Evolutionary conservation across 2,113 vertebrate genomes (phyloP), one percentile per base, ranked within the genome.

Genomic region (Balaenoptera acutorostrata): DNA sequence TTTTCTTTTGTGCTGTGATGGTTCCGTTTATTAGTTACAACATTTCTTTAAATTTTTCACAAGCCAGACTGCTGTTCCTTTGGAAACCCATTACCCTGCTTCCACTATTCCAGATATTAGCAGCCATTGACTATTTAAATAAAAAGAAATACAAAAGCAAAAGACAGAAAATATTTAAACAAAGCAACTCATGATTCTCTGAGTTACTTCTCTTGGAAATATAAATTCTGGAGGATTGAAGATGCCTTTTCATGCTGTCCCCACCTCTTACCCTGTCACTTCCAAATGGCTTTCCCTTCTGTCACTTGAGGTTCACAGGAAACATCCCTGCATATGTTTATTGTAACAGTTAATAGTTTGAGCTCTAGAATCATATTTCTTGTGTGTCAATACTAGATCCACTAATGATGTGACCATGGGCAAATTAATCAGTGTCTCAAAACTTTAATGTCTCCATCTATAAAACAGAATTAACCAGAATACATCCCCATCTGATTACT

Each of bases 1-100:
- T 66, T 74, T 93, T 63, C 5, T 36, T 94, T 59, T 75, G 25
- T 89, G 46, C 46, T 64, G 33, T 29, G 29, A 72, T 89, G 5
- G n/a, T 63, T 96, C 8, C 66, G 89, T 71, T 93, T 92, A 85
- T 93, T 93, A 87, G 7, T 95, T 82, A 57, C 29, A 83, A 74
- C 0, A 39, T 74, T 86, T 93, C 88, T 61, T 68, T 57, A 69
- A 69, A 52, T 74, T 91, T 95, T 92, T 93, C n/a, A 82, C 46
- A 57, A 31, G 36, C 36, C 77, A 82, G 77, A 89, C 11, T 61
- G 8, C 61, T 27, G 2, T 93, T 89, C n/a, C 18, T 92, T 94
- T 87, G 27, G 63, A 92, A 92, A 93, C 1, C 0, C 49, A 85
- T 66, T 52, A 81, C 4, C 5, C 15, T 89, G 14, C 23, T 88